Percentiles rank a stretch among this genome's conserved stretches.
phyloP scores from a whole-genome alignment of 2,797 vertebrate species.

The Merluccius polli region DNA sequence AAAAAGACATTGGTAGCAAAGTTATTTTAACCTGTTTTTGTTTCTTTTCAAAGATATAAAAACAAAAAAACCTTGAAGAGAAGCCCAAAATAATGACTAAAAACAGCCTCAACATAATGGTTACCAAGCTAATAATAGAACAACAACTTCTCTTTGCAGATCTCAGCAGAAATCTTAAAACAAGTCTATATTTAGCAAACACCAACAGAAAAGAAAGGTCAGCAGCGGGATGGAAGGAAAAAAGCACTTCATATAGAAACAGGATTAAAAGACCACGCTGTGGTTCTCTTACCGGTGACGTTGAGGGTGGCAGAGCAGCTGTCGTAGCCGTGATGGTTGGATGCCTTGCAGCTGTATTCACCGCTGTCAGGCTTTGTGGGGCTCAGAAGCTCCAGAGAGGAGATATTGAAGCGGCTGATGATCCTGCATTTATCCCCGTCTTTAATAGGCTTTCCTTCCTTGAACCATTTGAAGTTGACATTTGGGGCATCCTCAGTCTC shows the following conservation, averaged over 20 bases:
- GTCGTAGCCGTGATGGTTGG: slow-evolving; percentile 86
- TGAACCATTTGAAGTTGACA: slow-evolving; percentile 94
- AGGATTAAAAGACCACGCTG: neutral
- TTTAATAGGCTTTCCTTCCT: slow-evolving; percentile 81
- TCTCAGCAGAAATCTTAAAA: neutral
- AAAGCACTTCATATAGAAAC: neutral
- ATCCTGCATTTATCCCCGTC: slow-evolving; percentile 86
- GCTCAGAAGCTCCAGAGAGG: slow-evolving; percentile 83
- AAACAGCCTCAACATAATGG: neutral
- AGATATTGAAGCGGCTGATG: slow-evolving; percentile 74
- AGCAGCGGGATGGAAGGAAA: neutral
- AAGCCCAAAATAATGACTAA: neutral
- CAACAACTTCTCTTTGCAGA: no score
- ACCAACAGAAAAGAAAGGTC: neutral
- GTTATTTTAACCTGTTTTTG: slow-evolving; percentile 4
- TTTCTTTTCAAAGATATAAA: neutral
- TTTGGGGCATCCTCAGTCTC: slow-evolving; percentile 85
- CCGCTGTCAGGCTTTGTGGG: slow-evolving; percentile 81
- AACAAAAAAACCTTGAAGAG: slow-evolving; percentile 6
- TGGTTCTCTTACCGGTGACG: slow-evolving; percentile 83
- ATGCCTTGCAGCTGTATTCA: slow-evolving; percentile 86
- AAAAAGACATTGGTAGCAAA: slow-evolving; percentile 48
- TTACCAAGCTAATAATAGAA: neutral
- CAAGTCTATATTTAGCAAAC: neutral
- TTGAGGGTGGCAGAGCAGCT: slow-evolving; percentile 84